Base-by-base conservation (phyloP, 2,888 invertebrate species). In the Diloba caeruleocephala region DNA sequence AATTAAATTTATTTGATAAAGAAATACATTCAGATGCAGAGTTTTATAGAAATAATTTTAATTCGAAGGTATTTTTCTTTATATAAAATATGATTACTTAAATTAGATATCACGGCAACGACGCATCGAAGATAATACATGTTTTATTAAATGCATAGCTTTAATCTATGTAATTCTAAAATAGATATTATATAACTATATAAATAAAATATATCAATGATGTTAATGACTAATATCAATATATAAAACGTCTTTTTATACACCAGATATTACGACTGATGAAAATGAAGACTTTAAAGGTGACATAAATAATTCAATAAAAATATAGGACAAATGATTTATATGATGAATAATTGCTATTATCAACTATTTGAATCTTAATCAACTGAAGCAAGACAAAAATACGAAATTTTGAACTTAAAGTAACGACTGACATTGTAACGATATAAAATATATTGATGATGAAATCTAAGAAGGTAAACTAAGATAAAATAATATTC, bases 91-190 rank as follows among this genome's bases (percentile, higher is more conserved):
- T 55, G 45, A 58, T 14, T 58, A 64, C 68, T 39, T 68, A 60
- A 41, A 32, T 15, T 61, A 57, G 49, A 58, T 66, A 75, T 72
- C 68, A 79, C 54, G 67, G 65, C 59, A 82, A 79, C 80, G 75
- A 74, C 74, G 79, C 82, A 83, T 81, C 81, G 84, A 85, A 84
- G 62, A 75, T 68, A 56, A 62, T 46, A 76, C 63, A 76, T 68
- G 68, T 72, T 73, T 61, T 51, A 66, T 67, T 56, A 75, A 70
- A 77, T 74, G 43, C 72, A 79, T 83, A 81, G 82, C 79, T 83
- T 81, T 84, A 82, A 81, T 72, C 76, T 74, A 79, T 74, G 75
- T 76, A 65, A 81, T 81, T 83, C 73, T 84, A 80, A 21, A 86
- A 79, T 84, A 81, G 49, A 71, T 64, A n/a, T n/a, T n/a, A n/a